Percentiles rank a stretch among this genome's conserved stretches.
phyloP scores from a whole-genome alignment of 2,797 vertebrate species.

The Pangasius macronema region DNA sequence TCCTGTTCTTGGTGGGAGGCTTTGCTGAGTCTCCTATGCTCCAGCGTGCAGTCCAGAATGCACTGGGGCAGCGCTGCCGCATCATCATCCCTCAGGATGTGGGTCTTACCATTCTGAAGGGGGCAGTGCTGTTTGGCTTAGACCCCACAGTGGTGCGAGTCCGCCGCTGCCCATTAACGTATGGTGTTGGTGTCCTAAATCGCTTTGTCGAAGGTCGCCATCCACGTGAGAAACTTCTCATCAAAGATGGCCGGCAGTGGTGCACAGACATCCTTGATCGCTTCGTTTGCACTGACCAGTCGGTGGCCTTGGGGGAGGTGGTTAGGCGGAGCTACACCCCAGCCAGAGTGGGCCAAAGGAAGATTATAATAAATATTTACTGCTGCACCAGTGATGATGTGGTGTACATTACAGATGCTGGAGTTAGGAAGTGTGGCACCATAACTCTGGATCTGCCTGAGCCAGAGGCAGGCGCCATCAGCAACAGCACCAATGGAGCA shows the following conservation, averaged over 20 bases:
- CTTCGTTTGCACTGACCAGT: constrained; percentile 91
- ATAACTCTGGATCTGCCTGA: constrained; percentile 87
- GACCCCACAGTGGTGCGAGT: constrained; percentile 90
- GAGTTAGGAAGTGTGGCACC: constrained; percentile 89
- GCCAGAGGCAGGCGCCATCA: constrained; percentile 42
- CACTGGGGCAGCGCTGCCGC: constrained; percentile 81
- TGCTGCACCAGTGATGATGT: constrained; percentile 84
- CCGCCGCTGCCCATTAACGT: constrained; percentile 89
- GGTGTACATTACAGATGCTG: constrained; percentile 87
- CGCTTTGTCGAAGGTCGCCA: constrained; percentile 89
- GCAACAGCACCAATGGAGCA: constrained; percentile 13
- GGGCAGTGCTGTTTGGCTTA: constrained; percentile 92
- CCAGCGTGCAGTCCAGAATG: constrained; percentile 83
- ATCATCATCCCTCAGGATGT: constrained; percentile 94
- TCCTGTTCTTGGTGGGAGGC: constrained; percentile 94
- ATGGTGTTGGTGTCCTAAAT: constrained; percentile 92
- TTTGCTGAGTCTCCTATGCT: constrained; percentile 93
- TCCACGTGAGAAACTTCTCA: constrained; percentile 87
- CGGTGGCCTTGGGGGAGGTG: constrained; percentile 90
- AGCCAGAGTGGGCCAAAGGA: constrained; percentile 84
- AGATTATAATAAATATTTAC: constrained; percentile 97
- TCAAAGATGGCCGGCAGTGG: constrained; percentile 92
- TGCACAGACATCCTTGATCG: constrained; percentile 96
- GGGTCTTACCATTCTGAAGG: constrained; percentile 94
- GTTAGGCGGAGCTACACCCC: constrained; percentile 93